Evolutionary conservation across 2,113 vertebrate genomes (phyloP), one percentile per base, ranked within the genome.

Genomic region (Rynchops niger): DNA sequence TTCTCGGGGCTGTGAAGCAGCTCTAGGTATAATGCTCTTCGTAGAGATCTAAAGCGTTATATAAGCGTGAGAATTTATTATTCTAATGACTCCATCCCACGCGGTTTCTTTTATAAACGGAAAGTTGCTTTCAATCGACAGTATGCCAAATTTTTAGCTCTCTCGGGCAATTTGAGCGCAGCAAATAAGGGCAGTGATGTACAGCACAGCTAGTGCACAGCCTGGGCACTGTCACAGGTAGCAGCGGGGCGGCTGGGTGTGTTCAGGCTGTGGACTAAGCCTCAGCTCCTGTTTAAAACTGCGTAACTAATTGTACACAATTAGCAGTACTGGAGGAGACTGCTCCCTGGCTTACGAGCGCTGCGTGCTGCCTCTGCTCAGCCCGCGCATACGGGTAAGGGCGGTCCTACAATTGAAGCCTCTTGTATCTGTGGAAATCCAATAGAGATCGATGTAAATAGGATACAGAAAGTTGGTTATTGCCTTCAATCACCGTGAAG

Each of bases 401-500:
- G 67, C 3, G 47, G 55, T 11, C 50, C 34, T 43, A 13, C 11
- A 21, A 6, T 1, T 15, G 14, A 42, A 73, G 58, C 13, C 59
- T n/a, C 55, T 15, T 45, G 1, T 9, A 2, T 11, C n/a, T 15
- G 18, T 49, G 45, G 15, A 49, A n/a, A 74, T 26, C 61, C 6
- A 26, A 25, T 0, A 11, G 82, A 66, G 55, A 30, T 4, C 0
- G 1, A 32, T 25, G 53, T 11, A 63, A 80, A 50, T 0, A 53
- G 47, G 6, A 34, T 4, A 49, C 1, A 38, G 62, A 32, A 40
- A 45, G 5, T 3, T 3, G 21, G 15, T 40, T 11, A 5, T 23
- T 63, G 36, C 56, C 36, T 49, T 9, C 43, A 32, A 5, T 62
- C 66, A 5, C 55, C 14, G 43, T 19, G 67, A 20, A 17, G 66